Evolutionary conservation across 2,113 vertebrate species (phyloP).

Genomic region (Spea multiplicata): DNA sequence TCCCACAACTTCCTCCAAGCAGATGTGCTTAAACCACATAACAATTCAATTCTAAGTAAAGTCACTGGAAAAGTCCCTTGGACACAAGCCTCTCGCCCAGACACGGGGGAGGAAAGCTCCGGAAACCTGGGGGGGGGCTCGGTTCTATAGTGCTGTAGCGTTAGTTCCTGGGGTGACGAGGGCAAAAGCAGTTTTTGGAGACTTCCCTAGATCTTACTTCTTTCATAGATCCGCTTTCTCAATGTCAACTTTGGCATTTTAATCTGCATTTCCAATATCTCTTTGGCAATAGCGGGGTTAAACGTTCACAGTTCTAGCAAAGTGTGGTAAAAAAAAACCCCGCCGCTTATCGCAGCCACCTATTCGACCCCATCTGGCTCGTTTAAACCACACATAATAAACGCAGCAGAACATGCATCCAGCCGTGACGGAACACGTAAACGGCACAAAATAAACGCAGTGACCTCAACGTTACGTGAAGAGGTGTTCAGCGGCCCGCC

Average conservation of each 20-base stretch:
- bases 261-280: too few species aligned
- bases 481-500: too few species aligned
- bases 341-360: too few species aligned
- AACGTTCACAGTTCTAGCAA: neutral
- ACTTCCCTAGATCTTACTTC: slow-evolving; percentile 11
- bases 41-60: slow-evolving; percentile 69
- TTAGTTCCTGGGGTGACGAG: neutral
- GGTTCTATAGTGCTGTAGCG: slow-evolving; percentile 9
- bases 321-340: too few species aligned
- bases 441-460: too few species aligned
- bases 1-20: slow-evolving; percentile 56
- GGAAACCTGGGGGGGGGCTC: slow-evolving; percentile 48
- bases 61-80: slow-evolving; percentile 76
- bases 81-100: slow-evolving; percentile 55
- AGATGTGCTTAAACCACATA: slow-evolving; percentile 70
- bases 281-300: neutral
- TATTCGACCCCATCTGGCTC: too few species aligned
- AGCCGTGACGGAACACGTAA: too few species aligned
- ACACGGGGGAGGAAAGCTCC: slow-evolving; percentile 54
- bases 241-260: too few species aligned
- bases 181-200: slow-evolving; percentile 49
- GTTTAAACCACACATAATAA: too few species aligned
- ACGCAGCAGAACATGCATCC: too few species aligned
- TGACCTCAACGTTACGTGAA: too few species aligned
- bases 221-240: neutral